These are phyloP conservation scores for Eriocheir sinensis DNA, from an alignment of 1,140 invertebrate species.

Conservation along the genomic window DNA sequence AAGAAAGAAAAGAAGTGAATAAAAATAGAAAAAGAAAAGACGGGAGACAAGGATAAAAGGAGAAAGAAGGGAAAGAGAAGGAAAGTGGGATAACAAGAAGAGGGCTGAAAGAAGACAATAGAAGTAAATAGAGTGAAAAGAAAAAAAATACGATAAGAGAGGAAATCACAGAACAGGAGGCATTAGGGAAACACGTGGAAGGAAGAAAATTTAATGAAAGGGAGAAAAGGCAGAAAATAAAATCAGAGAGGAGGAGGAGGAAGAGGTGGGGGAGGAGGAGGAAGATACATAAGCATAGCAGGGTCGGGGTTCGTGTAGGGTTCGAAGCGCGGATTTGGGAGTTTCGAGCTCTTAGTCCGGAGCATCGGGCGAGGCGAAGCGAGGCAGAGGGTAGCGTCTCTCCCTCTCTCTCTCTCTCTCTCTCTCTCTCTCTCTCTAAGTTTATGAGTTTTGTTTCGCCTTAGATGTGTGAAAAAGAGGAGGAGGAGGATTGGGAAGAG, in stretches of 20 bases:
- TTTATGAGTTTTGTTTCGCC: background rate
- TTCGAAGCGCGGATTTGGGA: background rate
- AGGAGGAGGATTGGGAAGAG: background rate
- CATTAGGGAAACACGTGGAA: too few species aligned
- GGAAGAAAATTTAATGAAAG: too few species aligned
- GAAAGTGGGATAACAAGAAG: background rate
- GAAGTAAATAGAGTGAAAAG: background rate
- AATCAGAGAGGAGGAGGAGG: background rate
- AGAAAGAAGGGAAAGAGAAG: background rate
- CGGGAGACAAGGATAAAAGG: background rate
- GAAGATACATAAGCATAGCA: background rate
- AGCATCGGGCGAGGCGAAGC: background rate
- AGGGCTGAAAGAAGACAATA: background rate
- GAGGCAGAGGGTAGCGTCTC: too few species aligned
- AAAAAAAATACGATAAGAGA: background rate
- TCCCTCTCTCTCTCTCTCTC: too few species aligned
- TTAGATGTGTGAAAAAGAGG: conserved; percentile 37
- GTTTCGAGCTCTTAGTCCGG: background rate
- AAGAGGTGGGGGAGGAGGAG: background rate
- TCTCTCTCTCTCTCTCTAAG: background rate
- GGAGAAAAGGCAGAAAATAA: background rate
- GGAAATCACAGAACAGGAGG: background rate
- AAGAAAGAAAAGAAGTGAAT: background rate
- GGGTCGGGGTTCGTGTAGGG: background rate
- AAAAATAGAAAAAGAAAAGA: background rate